A percentile compares a stretch with the other conserved stretches of the same genome.
phyloP scores from a whole-genome alignment of 2,888 invertebrate species.

The Philonicus albiceps region DNA sequence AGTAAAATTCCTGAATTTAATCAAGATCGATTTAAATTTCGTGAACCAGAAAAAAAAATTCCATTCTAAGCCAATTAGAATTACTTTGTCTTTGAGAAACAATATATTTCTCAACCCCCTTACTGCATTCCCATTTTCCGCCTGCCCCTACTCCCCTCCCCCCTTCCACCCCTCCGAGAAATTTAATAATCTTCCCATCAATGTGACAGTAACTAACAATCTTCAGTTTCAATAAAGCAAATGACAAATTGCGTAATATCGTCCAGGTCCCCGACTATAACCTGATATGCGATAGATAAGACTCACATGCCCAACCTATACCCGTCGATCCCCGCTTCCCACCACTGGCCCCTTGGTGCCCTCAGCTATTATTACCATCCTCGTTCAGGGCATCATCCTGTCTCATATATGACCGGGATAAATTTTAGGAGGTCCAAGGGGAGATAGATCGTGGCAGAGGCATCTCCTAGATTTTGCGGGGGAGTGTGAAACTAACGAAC shows the following conservation, averaged over 20 bases:
- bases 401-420: conserved; percentile 29
- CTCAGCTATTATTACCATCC: conserved; percentile 21
- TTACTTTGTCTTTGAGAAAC: background rate
- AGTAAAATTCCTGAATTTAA: background rate
- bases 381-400: conserved; percentile 34
- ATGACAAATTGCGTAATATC: conserved; percentile 46
- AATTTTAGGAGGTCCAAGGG: conserved; percentile 6
- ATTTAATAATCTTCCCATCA: conserved; percentile 46
- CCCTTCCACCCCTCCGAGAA: background rate
- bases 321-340: background rate
- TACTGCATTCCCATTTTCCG: no score
- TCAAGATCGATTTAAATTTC: background rate
- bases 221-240: conserved; percentile 44
- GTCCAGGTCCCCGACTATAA: background rate
- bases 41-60: background rate
- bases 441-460: background rate
- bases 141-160: background rate
- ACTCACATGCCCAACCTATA: background rate
- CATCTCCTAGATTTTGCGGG: background rate
- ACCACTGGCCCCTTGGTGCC: background rate
- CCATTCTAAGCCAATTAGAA: background rate
- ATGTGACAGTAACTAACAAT: conserved; percentile 47
- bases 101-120: background rate
- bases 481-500: conserved; percentile 11
- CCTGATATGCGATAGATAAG: conserved; percentile 31